Evolutionary conservation across 2,113 vertebrate genomes (phyloP).

Genomic region (Balaenoptera acutorostrata): DNA sequence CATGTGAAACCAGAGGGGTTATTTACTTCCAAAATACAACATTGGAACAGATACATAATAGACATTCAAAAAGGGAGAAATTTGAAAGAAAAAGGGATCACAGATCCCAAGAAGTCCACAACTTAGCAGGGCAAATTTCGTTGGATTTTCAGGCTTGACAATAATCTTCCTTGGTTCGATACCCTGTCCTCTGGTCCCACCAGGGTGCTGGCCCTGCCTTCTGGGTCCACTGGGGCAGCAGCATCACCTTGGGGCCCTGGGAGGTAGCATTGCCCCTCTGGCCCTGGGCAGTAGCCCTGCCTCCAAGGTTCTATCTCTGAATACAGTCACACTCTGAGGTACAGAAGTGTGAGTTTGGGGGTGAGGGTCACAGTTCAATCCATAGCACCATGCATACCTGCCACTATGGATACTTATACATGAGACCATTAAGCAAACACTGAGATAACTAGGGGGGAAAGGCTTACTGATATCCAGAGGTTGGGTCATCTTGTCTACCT

Average conservation of each 20-base stretch:
- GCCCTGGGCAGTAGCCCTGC: not conserved
- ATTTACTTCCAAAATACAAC: not conserved
- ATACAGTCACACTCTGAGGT: not conserved
- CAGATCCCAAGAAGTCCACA: not conserved
- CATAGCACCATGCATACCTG: not conserved
- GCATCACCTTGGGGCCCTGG: not conserved
- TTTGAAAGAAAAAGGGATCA: not conserved
- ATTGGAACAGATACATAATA: not conserved
- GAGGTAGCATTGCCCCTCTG: not conserved
- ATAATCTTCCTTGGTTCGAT: not conserved
- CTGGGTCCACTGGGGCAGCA: not conserved
- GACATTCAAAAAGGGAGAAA: not conserved
- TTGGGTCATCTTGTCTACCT: not conserved
- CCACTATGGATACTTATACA: not conserved
- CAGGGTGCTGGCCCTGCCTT: not conserved
- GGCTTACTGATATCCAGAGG: not conserved
- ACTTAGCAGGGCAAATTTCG: not conserved
- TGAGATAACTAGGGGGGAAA: not conserved
- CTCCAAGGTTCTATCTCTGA: not conserved
- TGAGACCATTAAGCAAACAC: not conserved
- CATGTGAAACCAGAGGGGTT: not conserved
- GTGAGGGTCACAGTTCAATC: not conserved
- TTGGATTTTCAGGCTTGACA: not conserved
- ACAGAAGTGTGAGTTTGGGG: not conserved
- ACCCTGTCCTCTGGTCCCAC: not conserved